Percentiles rank a stretch among this genome's conserved stretches.
phyloP scores from a whole-genome alignment of 2,113 vertebrate species.

The Tyto alba region DNA sequence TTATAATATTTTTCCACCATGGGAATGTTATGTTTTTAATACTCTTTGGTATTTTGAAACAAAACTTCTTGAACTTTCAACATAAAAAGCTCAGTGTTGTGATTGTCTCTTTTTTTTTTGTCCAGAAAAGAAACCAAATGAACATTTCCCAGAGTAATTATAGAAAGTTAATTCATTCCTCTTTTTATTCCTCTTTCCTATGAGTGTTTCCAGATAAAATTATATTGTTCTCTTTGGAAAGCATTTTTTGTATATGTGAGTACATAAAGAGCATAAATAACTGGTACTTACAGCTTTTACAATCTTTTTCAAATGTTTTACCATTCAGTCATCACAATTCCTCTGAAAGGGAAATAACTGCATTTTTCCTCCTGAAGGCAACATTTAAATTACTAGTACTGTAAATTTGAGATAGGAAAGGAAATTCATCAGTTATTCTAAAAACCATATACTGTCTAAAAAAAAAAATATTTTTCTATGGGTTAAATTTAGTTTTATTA shows the following conservation, averaged over 20 bases:
- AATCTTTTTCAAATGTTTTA: neutral
- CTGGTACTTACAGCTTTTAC: neutral
- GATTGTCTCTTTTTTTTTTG: fast-evolving
- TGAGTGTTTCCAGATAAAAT: neutral
- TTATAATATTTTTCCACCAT: neutral
- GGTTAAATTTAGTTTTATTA: neutral
- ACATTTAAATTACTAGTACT: neutral
- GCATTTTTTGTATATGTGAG: neutral
- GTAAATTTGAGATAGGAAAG: neutral
- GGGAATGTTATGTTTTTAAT: neutral
- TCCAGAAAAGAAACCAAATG: neutral
- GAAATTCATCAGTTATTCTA: neutral
- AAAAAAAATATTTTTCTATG: neutral
- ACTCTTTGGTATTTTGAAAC: neutral
- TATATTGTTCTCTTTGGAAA: neutral
- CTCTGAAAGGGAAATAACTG: neutral
- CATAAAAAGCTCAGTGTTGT: neutral
- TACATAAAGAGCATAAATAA: neutral
- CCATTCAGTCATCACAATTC: neutral
- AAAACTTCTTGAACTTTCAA: neutral
- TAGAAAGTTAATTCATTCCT: neutral
- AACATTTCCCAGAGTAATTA: neutral
- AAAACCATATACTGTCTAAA: neutral
- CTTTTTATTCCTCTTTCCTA: neutral
- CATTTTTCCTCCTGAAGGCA: neutral